Evolutionary conservation across 2,888 invertebrate genomes (phyloP), one percentile per base, ranked within the genome.

Genomic region (Drosophila antonietae): DNA sequence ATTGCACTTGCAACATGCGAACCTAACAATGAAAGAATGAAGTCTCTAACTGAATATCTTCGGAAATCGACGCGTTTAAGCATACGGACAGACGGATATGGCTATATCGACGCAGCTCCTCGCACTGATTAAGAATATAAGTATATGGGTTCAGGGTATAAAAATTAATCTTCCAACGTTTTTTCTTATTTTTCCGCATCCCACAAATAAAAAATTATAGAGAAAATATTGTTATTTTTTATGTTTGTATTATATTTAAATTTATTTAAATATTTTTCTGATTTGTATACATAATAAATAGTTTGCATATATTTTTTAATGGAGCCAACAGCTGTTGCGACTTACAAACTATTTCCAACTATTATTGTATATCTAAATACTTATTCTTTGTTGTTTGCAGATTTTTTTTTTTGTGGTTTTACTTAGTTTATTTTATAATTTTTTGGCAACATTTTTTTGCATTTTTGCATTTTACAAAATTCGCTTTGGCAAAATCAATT

Each of bases 331-430:
- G 72, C 69, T 75, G 75, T 66, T 60, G 69, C 67, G 49, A 78
- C 73, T 86, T 86, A 86, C 83, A 74, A 62, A 81, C 68, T 53
- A 55, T 67, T 73, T 84, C 56, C 85, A 82, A 82, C 73, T 81
- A 72, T 72, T 74, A 71, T 66, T 62, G 55, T 79, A 75, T 56
- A 69, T 47, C 75, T 83, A 70, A 57, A 18, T 62, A 55, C 44
- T 61, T 68, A 33, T 55, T 59, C 59, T 49, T 57, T 59, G 23
- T 23, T 46, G 18, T 51, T 46, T 49, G 18, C 18, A 51, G 18
- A 37, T 59, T 15, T 43, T 31, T 41, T n/a, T 44, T 7, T 57
- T 14, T 3, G 8, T 49, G 46, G 44, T 43, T 41, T 52, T 46
- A 3, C 28, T 55, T 4, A 7, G 14, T 53, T 37, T 53, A 47